Percentiles rank a stretch among this genome's conserved stretches.
Conservation (phyloP, 2,113 vertebrate species). For the Danionella cerebrum region DNA sequence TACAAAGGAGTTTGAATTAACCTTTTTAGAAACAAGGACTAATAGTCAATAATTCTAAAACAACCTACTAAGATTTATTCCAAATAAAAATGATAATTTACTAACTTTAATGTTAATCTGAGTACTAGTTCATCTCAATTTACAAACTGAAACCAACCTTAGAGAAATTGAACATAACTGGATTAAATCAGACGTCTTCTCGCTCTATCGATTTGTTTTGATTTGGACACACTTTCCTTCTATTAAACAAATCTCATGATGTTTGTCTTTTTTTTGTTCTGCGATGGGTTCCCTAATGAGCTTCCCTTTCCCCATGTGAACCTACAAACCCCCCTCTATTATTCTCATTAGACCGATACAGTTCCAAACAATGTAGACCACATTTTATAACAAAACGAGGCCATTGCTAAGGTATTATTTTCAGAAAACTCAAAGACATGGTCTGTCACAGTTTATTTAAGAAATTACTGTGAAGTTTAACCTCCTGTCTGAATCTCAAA, state of each 20-base stretch:
- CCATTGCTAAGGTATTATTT: constrained; percentile 30
- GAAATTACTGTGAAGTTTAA: neutral
- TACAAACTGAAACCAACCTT: too few species aligned
- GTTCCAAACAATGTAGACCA: constrained; percentile 17
- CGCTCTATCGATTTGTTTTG: neutral
- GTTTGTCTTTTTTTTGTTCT: constrained; percentile 26
- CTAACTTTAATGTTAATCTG: too few species aligned
- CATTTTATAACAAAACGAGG: constrained; percentile 35
- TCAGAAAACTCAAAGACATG: constrained; percentile 15
- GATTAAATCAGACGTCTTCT: too few species aligned
- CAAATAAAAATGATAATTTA: too few species aligned
- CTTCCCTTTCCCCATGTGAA: constrained; percentile 29
- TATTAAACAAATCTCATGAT: constrained; percentile 6
- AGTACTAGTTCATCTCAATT: too few species aligned
- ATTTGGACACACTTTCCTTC: constrained; percentile 1
- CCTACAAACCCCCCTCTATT: constrained; percentile 24
- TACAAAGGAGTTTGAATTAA: too few species aligned
- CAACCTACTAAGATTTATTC: too few species aligned
- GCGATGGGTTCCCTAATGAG: constrained; percentile 20
- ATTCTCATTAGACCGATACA: constrained; percentile 30
- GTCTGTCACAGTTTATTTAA: constrained; percentile 8
- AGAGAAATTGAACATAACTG: neutral
- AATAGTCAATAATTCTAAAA: too few species aligned
- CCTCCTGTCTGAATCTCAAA: constrained; percentile 4
- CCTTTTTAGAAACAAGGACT: too few species aligned